Conservation (phyloP, 2,113 vertebrate species). For the Cryptomyrus ogoouensis region DNA sequence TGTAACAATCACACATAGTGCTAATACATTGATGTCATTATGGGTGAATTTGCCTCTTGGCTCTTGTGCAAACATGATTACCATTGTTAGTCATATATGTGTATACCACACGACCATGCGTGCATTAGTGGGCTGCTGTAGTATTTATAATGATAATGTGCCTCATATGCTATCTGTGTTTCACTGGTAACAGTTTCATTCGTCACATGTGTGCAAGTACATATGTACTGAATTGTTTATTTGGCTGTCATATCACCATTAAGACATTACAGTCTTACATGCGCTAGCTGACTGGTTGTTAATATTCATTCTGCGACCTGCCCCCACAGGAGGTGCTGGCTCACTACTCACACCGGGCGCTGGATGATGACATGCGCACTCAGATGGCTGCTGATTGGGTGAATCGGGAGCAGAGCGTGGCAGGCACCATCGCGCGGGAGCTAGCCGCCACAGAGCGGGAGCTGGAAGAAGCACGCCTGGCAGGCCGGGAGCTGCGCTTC, state of each 20-base stretch:
- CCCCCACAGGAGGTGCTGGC: conserved; percentile 84
- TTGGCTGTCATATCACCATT: background rate
- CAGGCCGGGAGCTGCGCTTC: conserved; percentile 88
- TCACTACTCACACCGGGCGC: conserved; percentile 92
- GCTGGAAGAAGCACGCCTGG: conserved; percentile 86
- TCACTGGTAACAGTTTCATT: background rate
- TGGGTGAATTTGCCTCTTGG: background rate
- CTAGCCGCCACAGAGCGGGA: conserved; percentile 80
- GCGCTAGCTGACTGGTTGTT: background rate
- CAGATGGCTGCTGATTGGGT: conserved; percentile 98
- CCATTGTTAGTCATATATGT: background rate
- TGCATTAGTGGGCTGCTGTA: background rate
- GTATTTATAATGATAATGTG: background rate
- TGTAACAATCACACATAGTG: background rate
- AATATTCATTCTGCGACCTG: background rate
- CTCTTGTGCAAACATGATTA: background rate
- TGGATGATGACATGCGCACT: conserved; percentile 90
- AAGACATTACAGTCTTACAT: background rate
- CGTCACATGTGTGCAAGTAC: background rate
- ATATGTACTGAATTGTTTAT: background rate
- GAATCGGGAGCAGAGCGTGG: conserved; percentile 79
- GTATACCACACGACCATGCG: background rate
- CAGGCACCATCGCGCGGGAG: conserved; percentile 75
- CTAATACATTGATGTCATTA: background rate
- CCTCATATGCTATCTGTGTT: background rate